Base-by-base conservation (phyloP, 2,888 invertebrate species). In the Temnothorax unifasciatus region DNA sequence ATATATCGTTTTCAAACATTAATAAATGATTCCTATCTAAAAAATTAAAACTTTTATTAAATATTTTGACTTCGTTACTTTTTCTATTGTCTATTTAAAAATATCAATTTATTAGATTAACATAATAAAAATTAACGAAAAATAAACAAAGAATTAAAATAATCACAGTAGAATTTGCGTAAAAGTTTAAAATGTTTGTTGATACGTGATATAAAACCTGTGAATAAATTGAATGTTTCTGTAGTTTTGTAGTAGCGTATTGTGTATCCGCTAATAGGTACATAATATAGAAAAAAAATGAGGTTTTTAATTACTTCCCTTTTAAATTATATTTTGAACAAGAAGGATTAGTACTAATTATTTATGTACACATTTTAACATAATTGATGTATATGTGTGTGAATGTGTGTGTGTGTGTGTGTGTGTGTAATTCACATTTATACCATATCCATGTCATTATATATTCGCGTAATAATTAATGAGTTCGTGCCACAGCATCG, bases 391-490 rank as follows among this genome's bases (percentile, higher is more conserved):
- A 71, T 54, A 18, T 34, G 34, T 34, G 0, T 34, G 34, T 34
- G 34, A n/a, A n/a, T n/a, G n/a, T 34, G 34, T 34, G 0, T 54
- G 25, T 34, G 54, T 54, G 11, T 34, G 34, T 34, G 0, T 34
- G 34, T 34, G 34, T 34, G 34, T 34, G 34, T 25, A 73, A 57
- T 73, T 54, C 57, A 41, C 6, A 73, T 54, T 54, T 38, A 54
- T 73, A 41, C 13, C 18, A 25, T 74, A 44, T 75, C 13, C 18
- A 25, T 74, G 44, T 75, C 61, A 47, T 63, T 82, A 82, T 89
- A 73, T 71, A 83, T 75, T 84, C 73, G 79, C 73, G 54, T 75
- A 90, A 89, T 90, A 89, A 90, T 90, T 89, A 84, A 90, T 85
- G 88, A 90, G 86, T 66, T 47, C 59, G 61, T 68, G 79, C 84